Evolutionary conservation across 2,113 vertebrate species (phyloP), one percentile per base, ranked within the genome.

Genomic region (Pedionomus torquatus): DNA sequence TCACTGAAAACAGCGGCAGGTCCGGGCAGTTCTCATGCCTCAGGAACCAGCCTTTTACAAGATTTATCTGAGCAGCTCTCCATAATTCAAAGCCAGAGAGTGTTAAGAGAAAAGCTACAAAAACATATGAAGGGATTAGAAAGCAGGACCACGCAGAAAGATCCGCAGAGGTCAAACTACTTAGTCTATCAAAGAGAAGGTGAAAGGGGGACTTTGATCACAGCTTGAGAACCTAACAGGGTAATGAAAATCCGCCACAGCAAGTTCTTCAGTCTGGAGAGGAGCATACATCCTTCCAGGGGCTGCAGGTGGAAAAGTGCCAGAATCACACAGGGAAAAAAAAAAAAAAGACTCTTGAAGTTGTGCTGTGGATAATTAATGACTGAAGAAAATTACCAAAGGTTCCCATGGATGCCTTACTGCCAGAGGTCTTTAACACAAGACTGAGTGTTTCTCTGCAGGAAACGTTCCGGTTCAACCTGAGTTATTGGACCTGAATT

Each of bases 331-430:
- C 9, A 55, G 57, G 48, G 15, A 68, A 61, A 90, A 61, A 90
- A 77, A 58, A 41, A n/a, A 70, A 77, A 58, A 41, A n/a, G 66
- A 12, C 46, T 35, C 72, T n/a, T 46, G 14, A 63, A 87, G 51
- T 26, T 82, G 60, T 41, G 66, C 30, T 57, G 77, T 24, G 58
- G 85, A 68, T 94, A 94, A 97, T 89, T 89, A 91, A 89, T 5
- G 44, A 31, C 19, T 60, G 68, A 41, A 64, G 60, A 17, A 60
- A 84, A 87, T 75, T 46, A 71, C 75, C 37, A 18, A 13, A 55
- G 77, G 48, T 82, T 85, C 52, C 63, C 14, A 5, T 3, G 74
- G 65, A 58, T 4, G 7, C 35, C 76, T 17, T 17, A 0, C 10
- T 72, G 35, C 55, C 83, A 35, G 60, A 79, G 75, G 49, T 60